phyloP scores from a whole-genome alignment of 2,888 invertebrate genomes.

The Nasonovia ribisnigri region DNA sequence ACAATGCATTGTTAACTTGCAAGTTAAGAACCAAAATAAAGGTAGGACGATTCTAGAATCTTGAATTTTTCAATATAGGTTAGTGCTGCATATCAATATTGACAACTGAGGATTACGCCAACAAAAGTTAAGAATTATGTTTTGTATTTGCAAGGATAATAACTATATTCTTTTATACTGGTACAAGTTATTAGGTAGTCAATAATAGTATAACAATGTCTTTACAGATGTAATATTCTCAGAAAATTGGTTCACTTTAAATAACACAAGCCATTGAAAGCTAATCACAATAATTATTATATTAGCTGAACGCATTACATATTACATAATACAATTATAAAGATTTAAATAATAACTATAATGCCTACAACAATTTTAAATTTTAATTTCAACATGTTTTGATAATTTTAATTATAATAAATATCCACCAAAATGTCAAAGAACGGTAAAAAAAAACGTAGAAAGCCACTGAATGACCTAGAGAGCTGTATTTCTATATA shows the following conservation, averaged over 20 bases:
- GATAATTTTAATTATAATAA: background rate
- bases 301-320: background rate
- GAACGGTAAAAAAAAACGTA: background rate
- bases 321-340: background rate
- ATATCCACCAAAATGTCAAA: background rate
- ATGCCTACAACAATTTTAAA: background rate
- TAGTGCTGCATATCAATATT: background rate
- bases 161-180: background rate
- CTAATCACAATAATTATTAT: background rate
- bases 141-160: background rate
- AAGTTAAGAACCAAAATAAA: background rate
- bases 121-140: background rate
- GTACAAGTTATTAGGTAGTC: background rate
- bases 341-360: background rate
- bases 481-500: background rate
- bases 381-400: background rate
- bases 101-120: background rate
- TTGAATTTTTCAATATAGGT: background rate
- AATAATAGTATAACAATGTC: background rate
- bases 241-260: slow-evolving; percentile 26
- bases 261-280: background rate
- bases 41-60: background rate
- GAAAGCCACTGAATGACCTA: background rate
- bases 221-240: slow-evolving; percentile 19
- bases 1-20: too few species aligned